Evolutionary conservation across 2,113 vertebrate species (phyloP).

Genomic region (Spea multiplicata): DNA sequence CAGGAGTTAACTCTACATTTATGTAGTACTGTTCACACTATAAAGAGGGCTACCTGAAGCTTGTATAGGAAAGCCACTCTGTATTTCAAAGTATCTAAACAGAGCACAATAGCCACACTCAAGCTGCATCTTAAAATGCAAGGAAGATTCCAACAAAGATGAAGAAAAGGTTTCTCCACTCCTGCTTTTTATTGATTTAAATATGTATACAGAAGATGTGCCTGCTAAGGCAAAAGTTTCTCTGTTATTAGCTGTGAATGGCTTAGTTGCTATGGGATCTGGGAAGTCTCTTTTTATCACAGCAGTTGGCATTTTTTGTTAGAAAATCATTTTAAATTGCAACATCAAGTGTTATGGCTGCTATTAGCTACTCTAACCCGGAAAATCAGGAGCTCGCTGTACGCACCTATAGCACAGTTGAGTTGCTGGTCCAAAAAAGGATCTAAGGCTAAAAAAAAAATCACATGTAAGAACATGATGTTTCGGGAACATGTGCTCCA

Average conservation of each 20-base stretch:
- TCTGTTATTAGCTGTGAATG: slow-evolving; percentile 27
- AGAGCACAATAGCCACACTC: background rate
- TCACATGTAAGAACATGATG: too few species aligned
- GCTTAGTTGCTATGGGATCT: slow-evolving; percentile 28
- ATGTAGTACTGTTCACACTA: too few species aligned
- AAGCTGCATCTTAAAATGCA: background rate
- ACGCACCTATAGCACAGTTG: background rate
- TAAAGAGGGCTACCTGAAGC: too few species aligned
- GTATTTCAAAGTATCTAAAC: too few species aligned
- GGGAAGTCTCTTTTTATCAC: slow-evolving; percentile 37
- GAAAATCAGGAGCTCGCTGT: background rate
- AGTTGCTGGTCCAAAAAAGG: background rate
- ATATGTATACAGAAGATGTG: background rate
- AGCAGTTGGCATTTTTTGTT: slow-evolving; percentile 21
- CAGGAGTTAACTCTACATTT: too few species aligned
- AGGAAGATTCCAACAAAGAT: background rate
- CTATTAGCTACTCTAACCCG: background rate
- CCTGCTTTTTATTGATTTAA: background rate
- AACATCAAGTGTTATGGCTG: slow-evolving; percentile 3
- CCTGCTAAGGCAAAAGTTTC: slow-evolving; percentile 1
- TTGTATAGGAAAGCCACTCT: too few species aligned
- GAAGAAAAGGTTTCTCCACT: background rate
- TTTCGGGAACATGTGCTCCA: too few species aligned
- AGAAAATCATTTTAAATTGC: slow-evolving; percentile 32
- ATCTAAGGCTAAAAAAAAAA: too few species aligned